Evolutionary conservation across 2,888 invertebrate species (phyloP), one percentile per base, ranked within the genome.

Genomic region (Scrobipalpa atriplicella): DNA sequence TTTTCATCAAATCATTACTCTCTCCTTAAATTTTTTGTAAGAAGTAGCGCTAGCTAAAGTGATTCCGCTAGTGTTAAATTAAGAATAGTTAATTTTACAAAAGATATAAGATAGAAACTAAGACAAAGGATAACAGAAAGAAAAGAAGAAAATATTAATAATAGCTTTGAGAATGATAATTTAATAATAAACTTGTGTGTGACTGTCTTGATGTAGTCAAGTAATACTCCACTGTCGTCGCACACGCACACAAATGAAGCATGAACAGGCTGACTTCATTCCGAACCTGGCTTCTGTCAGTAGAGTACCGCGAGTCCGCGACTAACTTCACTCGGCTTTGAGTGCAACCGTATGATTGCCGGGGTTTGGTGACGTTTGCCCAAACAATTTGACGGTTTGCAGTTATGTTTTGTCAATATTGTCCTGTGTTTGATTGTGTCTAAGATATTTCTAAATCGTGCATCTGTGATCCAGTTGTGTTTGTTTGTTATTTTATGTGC

Each of bases 391-490:
- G 80, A 80, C 78, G 74, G 83, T 81, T 79, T 78, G 76, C 75
- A 79, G 77, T 82, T 85, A 58, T 87, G 90, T 89, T 90, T 86
- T 87, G 88, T 90, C 87, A 88, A 90, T 90, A 89, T 72, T 75
- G 76, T 71, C 70, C 67, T 70, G 66, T 76, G 47, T 47, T 47
- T 16, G 47, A 47, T 47, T 47, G 47, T 47, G 47, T 47, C n/a
- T 47, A 13, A 43, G 43, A 10, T 13, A 43, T 11, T 43, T 3
- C 13, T 43, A n/a, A 47, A 13, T 47, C 7, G n/a, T 47, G 7
- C n/a, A n/a, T n/a, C n/a, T 16, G 47, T 47, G 47, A 47, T 10
- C 5, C 0, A 47, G 6, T 51, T 11, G 52, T 29, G 21, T 56
- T 11, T 18, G 21, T 54, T 54, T 58, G 29, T 54, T n/a, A n/a